phyloP scores from a whole-genome alignment of 2,888 invertebrate species.

The Acrocyrtus sp. region DNA sequence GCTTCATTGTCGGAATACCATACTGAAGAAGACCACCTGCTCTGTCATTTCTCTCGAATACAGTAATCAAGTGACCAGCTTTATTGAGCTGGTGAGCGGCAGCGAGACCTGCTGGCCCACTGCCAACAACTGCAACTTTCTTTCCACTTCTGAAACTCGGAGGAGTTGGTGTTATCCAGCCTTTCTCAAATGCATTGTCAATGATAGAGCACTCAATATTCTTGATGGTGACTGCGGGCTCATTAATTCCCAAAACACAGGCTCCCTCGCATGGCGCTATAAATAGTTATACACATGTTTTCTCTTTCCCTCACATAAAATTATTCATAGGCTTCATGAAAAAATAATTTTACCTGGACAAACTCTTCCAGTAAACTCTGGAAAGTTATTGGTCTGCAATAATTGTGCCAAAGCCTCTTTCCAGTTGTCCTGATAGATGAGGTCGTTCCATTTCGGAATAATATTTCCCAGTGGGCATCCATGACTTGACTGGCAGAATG shows the following conservation, averaged over 20 bases:
- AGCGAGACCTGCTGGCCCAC: conserved; percentile 92
- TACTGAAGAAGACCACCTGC: conserved; percentile 95
- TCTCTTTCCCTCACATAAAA: neutral
- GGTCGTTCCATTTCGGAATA: conserved; percentile 99
- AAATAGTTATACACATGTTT: neutral
- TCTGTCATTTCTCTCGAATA: conserved; percentile 96
- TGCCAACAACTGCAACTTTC: conserved; percentile 89
- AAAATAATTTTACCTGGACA: conserved; percentile 76
- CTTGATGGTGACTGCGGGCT: conserved; percentile 97
- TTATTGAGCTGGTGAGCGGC: conserved; percentile 98
- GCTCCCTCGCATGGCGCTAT: conserved; percentile 97
- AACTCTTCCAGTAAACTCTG: conserved; percentile 95
- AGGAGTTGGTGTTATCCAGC: conserved; percentile 88
- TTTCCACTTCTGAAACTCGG: conserved; percentile 79
- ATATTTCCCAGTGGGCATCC: conserved; percentile 99
- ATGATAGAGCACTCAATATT: conserved; percentile 99
- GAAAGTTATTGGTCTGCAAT: conserved; percentile 98
- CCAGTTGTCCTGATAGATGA: conserved; percentile 96
- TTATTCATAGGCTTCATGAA: neutral
- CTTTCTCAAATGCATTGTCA: conserved; percentile 96
- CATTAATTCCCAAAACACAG: conserved; percentile 94
- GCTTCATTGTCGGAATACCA: conserved; percentile 99
- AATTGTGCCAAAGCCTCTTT: conserved; percentile 91
- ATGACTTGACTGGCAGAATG: conserved; percentile 93
- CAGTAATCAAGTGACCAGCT: conserved; percentile 94